Evolutionary conservation across 2,797 vertebrate genomes (phyloP).

Genomic region (Spinibarbus caldwelli): DNA sequence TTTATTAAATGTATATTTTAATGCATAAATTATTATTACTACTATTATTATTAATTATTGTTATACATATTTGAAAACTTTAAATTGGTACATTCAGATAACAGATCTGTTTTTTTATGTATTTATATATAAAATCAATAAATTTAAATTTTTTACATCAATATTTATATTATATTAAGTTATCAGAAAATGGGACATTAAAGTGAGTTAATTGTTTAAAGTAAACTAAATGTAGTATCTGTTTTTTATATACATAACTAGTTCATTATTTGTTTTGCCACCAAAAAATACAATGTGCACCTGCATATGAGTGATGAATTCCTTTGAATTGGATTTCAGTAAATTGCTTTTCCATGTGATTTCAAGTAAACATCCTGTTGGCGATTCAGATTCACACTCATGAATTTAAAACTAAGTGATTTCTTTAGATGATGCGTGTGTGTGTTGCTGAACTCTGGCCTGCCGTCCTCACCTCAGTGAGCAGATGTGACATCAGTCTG

Average conservation of each 20-base stretch:
- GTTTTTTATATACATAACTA: not conserved
- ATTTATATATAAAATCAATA: not conserved
- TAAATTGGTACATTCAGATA: not conserved
- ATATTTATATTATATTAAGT: not conserved
- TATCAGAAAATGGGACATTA: not conserved
- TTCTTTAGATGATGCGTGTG: not conserved
- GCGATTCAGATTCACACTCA: not conserved
- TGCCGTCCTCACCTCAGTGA: conserved; percentile 44
- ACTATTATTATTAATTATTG: too few species aligned
- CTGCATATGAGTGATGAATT: not conserved
- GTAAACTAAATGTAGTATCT: not conserved
- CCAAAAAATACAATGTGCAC: not conserved
- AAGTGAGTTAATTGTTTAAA: not conserved
- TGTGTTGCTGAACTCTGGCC: not conserved
- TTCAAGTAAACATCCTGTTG: not conserved
- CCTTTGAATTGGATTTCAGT: not conserved
- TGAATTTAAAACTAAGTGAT: not conserved
- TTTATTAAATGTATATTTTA: too few species aligned
- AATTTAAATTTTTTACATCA: not conserved
- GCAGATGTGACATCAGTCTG: conserved; percentile 58
- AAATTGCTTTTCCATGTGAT: not conserved
- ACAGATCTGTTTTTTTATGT: not conserved
- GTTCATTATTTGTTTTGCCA: not conserved
- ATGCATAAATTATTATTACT: not conserved
- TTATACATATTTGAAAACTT: not conserved